Percentiles rank a stretch among this genome's conserved stretches.
These are phyloP conservation scores for Diceros bicornis DNA, from an alignment of 2,797 vertebrate genomes.

Conservation along the genomic window DNA sequence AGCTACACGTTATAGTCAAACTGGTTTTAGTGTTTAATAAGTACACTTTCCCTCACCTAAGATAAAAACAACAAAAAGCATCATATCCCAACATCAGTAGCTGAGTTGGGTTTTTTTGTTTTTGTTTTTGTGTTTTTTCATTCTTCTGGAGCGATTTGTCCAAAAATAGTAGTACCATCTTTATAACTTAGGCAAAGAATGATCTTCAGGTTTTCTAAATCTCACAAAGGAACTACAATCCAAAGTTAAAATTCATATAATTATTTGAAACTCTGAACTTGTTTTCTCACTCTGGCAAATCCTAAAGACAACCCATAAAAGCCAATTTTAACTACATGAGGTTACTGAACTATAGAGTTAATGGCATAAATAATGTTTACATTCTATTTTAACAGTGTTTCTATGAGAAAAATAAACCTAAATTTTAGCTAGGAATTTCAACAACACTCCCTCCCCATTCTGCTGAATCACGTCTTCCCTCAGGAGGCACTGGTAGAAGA, in stretches of 20 bases:
- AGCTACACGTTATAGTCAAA: slow-evolving; percentile 23
- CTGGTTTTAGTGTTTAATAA: slow-evolving; percentile 19
- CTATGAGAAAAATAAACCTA: slow-evolving; percentile 32
- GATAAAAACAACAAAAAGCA: slow-evolving; percentile 6
- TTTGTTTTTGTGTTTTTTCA: not conserved
- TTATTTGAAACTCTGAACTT: slow-evolving; percentile 56
- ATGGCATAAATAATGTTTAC: not conserved
- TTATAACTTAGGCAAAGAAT: slow-evolving; percentile 17
- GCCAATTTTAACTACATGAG: not conserved
- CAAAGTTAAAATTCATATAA: slow-evolving; percentile 57
- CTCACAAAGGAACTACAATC: not conserved
- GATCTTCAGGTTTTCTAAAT: not conserved
- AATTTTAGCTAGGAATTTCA: slow-evolving; percentile 43
- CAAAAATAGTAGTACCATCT: not conserved
- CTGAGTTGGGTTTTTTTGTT: not conserved
- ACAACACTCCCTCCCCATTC: not conserved
- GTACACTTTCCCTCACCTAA: not conserved
- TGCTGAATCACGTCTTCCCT: slow-evolving; percentile 31
- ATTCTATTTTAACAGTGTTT: slow-evolving; percentile 28
- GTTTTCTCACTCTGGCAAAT: slow-evolving; percentile 56
- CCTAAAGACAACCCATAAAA: slow-evolving; percentile 28
- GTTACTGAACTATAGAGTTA: slow-evolving; percentile 13
- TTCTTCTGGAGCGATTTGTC: not conserved
- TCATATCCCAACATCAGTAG: not conserved
- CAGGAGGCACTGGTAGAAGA: not conserved